Conservation (phyloP, 2,113 vertebrate genomes). For the Barbus barbus region DNA sequence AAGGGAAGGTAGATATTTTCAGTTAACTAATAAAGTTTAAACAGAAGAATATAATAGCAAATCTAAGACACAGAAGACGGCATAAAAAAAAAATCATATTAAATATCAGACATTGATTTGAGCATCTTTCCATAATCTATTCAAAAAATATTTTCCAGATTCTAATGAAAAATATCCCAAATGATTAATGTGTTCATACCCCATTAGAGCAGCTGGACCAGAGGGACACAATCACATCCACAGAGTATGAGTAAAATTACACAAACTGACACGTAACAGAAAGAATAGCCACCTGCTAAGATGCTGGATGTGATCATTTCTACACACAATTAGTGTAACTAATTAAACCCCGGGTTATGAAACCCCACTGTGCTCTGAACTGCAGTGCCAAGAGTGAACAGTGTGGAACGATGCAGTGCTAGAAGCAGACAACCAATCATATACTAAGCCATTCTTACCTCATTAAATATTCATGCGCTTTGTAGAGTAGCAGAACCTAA, state of each 20-base stretch:
- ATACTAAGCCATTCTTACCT: too few relatives aligned
- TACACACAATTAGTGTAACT: background rate
- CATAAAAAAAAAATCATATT: background rate
- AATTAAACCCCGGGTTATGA: background rate
- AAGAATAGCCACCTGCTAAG: constrained; percentile 9
- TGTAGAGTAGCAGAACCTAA: too few relatives aligned
- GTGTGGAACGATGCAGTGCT: too few relatives aligned
- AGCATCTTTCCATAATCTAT: background rate
- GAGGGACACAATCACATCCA: background rate
- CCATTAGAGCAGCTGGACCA: background rate
- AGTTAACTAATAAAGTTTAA: background rate
- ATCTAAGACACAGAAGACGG: background rate
- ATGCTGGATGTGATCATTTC: background rate
- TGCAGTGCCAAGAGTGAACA: too few relatives aligned
- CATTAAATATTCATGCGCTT: too few relatives aligned
- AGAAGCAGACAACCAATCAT: too few relatives aligned
- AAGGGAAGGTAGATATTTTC: background rate
- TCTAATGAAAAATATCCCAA: background rate
- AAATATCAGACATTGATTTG: background rate
- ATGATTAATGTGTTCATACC: background rate
- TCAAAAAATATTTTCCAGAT: background rate
- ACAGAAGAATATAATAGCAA: background rate
- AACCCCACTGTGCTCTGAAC: too few relatives aligned
- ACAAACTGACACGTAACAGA: background rate
- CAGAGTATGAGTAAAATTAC: background rate